Base-by-base conservation (phyloP, 2,888 invertebrate species). In the Cosmorhoe ocellata region DNA sequence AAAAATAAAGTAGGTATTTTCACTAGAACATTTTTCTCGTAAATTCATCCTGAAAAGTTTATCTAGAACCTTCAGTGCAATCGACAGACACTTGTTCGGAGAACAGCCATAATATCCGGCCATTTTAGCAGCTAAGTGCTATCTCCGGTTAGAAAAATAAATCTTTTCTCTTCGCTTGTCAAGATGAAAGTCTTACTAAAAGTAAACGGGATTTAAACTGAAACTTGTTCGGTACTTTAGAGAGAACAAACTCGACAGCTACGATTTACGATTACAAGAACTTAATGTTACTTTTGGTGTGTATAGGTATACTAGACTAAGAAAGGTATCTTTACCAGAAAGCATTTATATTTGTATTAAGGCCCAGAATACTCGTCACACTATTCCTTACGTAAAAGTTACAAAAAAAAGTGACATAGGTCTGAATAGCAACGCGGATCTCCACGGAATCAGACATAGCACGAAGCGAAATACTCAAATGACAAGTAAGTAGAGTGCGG, bases 101-200 rank as follows among this genome's bases (percentile, higher is more conserved):
- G 47, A 54, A 51, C 30, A 39, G 34, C 31, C 46, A 52, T 50
- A 67, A 66, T 73, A 67, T 74, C 72, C 74, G 71, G 66, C 13
- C 49, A 53, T 58, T 58, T 52, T 57, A 53, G 33, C 8, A 31
- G 56, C 41, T 45, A 46, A 59, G 54, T 59, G 65, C 61, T 66
- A 71, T 71, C 61, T 69, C 70, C 71, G 67, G 54, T 56, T 52
- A 31, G 41, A 54, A 59, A 64, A 63, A 61, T 59, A 59, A 58
- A 58, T 51, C 48, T 44, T 47, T 50, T 40, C 45, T 40, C 39
- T 43, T 45, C 31, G 45, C 34, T 39, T 24, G 39, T 11, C 28
- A 37, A 37, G 44, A 36, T 18, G 34, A 37, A 45, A 22, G 18
- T 33, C 22, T 47, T 11, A 32, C 44, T 39, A 37, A 12, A 49